Conservation (phyloP, 2,797 vertebrate species). For the Fistularia tabacaria region DNA sequence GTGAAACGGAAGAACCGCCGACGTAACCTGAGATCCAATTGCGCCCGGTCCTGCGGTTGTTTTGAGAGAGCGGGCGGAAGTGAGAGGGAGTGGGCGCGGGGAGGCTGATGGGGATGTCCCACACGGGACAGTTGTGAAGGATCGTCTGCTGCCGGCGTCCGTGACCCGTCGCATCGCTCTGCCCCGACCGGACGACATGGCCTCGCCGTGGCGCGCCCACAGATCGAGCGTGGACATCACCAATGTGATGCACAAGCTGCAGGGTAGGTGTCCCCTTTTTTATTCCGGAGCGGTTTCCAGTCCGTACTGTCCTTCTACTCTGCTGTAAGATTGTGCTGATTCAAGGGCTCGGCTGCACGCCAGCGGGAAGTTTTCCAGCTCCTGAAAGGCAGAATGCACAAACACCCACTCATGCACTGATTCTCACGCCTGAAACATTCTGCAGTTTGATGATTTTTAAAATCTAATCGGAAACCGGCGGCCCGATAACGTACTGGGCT, state of each 20-base stretch:
- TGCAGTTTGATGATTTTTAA: too few species aligned
- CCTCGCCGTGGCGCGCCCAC: slow-evolving; percentile 70
- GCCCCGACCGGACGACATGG: slow-evolving; percentile 73
- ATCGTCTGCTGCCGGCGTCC: slow-evolving; percentile 18
- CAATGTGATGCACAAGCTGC: slow-evolving; percentile 93
- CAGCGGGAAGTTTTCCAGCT: slow-evolving; percentile 55
- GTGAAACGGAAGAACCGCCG: slow-evolving; percentile 48
- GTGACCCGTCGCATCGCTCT: slow-evolving; percentile 38
- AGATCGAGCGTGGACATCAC: slow-evolving; percentile 83
- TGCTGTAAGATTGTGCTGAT: slow-evolving; percentile 66
- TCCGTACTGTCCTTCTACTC: slow-evolving; percentile 42
- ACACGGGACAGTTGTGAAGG: slow-evolving; percentile 41
- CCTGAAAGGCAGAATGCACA: slow-evolving; percentile 3
- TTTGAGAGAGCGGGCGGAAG: slow-evolving; percentile 31
- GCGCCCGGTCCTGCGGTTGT: slow-evolving; percentile 50
- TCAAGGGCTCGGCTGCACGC: slow-evolving; percentile 55
- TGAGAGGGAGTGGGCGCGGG: slow-evolving; percentile 41
- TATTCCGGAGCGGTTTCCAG: slow-evolving; percentile 1
- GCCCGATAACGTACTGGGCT: too few species aligned
- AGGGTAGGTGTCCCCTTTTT: slow-evolving; percentile 79
- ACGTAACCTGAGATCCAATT: slow-evolving; percentile 55
- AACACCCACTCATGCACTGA: not conserved
- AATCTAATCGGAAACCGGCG: too few species aligned
- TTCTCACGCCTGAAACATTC: too few species aligned
- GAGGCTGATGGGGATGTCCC: slow-evolving; percentile 56